Percentiles rank a stretch among this genome's conserved stretches.
Conservation (phyloP, 1,140 invertebrate genomes). For the Meloidogyne chitwoodi region DNA sequence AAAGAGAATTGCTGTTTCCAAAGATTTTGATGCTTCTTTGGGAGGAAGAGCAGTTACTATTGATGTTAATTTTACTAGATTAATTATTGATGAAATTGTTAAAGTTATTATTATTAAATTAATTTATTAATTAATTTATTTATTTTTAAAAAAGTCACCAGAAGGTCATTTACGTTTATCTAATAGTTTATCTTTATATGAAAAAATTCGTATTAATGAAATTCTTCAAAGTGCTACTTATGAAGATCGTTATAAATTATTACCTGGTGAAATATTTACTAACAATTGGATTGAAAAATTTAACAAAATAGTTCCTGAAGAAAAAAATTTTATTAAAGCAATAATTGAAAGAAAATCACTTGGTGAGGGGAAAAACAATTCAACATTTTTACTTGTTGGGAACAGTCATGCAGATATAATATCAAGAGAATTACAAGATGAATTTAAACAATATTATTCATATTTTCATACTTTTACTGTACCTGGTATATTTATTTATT, state of each 20-base stretch:
- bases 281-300: slow-evolving; percentile 11
- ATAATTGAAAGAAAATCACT: neutral
- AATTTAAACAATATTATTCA: neutral
- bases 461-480: slow-evolving; percentile 14
- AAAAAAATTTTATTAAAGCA: slow-evolving; percentile 1
- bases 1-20: slow-evolving; percentile 3
- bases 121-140: neutral
- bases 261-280: neutral
- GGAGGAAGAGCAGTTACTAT: neutral
- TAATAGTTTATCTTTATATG: slow-evolving; percentile 13
- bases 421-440: slow-evolving; percentile 10
- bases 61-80: slow-evolving; percentile 12
- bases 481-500: neutral
- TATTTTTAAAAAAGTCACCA: neutral
- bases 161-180: neutral
- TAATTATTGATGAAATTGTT: slow-evolving; percentile 13
- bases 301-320: neutral
- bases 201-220: slow-evolving; percentile 16
- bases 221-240: slow-evolving; percentile 5
- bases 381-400: slow-evolving; percentile 13
- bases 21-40: slow-evolving; percentile 10
- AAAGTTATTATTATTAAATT: neutral
- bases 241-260: slow-evolving; percentile 8
- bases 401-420: slow-evolving; percentile 17
- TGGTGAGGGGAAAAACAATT: neutral